A percentile compares a stretch with the other conserved stretches of the same genome.
These are phyloP conservation scores for Momotus momota DNA, from an alignment of 2,797 vertebrate species.

Conservation along the genomic window DNA sequence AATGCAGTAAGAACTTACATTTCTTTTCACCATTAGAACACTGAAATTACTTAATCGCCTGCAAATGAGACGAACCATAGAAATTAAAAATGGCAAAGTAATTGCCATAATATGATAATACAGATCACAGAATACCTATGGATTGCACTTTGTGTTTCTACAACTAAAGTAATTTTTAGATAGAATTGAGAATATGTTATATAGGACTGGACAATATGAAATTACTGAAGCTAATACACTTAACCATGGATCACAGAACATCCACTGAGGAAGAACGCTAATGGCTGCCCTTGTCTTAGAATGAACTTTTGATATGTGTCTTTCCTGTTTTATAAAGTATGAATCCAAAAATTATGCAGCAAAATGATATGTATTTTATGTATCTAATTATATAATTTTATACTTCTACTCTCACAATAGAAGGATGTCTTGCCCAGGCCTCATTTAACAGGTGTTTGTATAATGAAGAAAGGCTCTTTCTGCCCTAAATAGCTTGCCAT, in stretches of 20 bases:
- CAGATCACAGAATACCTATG: neutral
- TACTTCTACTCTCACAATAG: neutral
- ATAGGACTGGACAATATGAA: neutral
- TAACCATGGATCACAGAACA: neutral
- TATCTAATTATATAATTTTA: neutral
- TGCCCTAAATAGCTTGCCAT: neutral
- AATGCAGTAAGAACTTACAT: fast-evolving
- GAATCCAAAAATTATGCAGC: neutral
- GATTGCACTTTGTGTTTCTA: neutral
- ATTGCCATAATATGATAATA: neutral
- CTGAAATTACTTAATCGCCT: neutral
- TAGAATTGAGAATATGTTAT: neutral
- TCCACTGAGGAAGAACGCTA: neutral
- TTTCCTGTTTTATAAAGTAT: neutral
- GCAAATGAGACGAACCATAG: neutral
- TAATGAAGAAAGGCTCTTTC: neutral
- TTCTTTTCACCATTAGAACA: neutral
- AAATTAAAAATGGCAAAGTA: neutral
- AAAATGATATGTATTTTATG: neutral
- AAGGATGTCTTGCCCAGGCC: neutral
- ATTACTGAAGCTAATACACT: neutral
- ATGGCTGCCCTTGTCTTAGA: neutral
- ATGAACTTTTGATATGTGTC: neutral
- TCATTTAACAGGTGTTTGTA: neutral
- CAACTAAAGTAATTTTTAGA: neutral